phyloP scores from a whole-genome alignment of 1,140 invertebrate genomes.

The Hermatobates lingyangjiaoensis region DNA sequence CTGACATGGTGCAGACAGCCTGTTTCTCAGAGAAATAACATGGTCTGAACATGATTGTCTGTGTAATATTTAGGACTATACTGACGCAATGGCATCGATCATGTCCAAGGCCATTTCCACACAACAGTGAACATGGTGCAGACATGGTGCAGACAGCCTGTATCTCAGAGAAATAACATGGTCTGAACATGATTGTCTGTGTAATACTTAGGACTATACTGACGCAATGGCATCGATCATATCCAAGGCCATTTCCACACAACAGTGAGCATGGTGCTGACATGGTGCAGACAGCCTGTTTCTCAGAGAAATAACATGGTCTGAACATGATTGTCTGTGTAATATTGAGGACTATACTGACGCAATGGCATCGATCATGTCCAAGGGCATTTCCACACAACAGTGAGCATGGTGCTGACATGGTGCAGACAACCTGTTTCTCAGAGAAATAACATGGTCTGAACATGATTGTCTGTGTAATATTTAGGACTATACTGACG shows the following conservation, averaged over 20 bases:
- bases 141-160: slow-evolving; percentile 67
- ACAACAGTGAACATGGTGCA: slow-evolving; percentile 82
- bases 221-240: slow-evolving; percentile 93
- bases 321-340: too few species aligned
- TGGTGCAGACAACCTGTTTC: slow-evolving; percentile 70
- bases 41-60: too few species aligned
- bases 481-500: too few species aligned
- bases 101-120: slow-evolving; percentile 93
- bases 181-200: too few species aligned
- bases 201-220: too few species aligned
- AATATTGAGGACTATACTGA: slow-evolving; percentile 33
- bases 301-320: too few species aligned
- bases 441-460: too few species aligned
- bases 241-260: slow-evolving; percentile 88
- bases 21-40: too few species aligned
- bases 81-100: slow-evolving; percentile 91
- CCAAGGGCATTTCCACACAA: slow-evolving; percentile 87
- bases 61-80: too few species aligned
- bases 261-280: slow-evolving; percentile 79
- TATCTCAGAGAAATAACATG: too few species aligned
- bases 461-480: too few species aligned
- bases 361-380: slow-evolving; percentile 93
- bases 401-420: slow-evolving; percentile 79
- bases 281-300: slow-evolving; percentile 71
- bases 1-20: slow-evolving; percentile 65